Conservation (phyloP, 1,140 invertebrate species). For the Diabrotica virgifera region DNA sequence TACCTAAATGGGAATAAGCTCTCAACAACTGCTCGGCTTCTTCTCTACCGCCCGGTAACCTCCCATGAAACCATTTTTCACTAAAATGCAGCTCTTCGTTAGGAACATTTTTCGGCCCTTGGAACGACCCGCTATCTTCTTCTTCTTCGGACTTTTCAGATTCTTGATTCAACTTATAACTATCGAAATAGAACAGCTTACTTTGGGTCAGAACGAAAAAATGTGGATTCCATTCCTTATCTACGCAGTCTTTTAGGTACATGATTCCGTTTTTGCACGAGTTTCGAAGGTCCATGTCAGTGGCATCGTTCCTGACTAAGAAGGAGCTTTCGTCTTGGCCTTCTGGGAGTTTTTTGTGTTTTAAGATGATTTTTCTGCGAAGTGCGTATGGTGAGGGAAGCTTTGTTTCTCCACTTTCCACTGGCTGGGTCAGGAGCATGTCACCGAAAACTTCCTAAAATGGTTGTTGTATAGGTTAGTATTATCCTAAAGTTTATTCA, state of each 20-base stretch:
- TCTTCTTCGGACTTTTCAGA: slow-evolving; percentile 52
- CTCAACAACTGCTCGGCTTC: slow-evolving; percentile 69
- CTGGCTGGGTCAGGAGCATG: slow-evolving; percentile 71
- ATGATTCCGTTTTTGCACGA: slow-evolving; percentile 90
- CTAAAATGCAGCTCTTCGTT: slow-evolving; percentile 90
- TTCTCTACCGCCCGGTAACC: slow-evolving; percentile 70
- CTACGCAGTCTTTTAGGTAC: slow-evolving; percentile 84
- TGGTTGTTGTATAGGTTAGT: too few relatives aligned
- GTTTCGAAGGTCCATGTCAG: slow-evolving; percentile 60
- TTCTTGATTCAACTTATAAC: slow-evolving; percentile 47
- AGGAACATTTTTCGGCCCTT: slow-evolving; percentile 49
- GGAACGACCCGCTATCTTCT: slow-evolving; percentile 42
- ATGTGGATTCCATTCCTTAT: slow-evolving; percentile 90
- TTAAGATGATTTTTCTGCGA: slow-evolving; percentile 77
- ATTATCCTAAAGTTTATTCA: too few relatives aligned
- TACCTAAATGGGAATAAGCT: slow-evolving; percentile 77
- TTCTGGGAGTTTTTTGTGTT: slow-evolving; percentile 93
- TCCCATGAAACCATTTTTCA: slow-evolving; percentile 95
- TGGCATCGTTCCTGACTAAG: slow-evolving; percentile 24
- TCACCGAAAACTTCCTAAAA: slow-evolving; percentile 86
- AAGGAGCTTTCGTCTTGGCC: slow-evolving; percentile 66
- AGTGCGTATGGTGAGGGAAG: slow-evolving; percentile 87
- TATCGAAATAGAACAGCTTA: slow-evolving; percentile 77
- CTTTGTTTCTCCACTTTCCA: slow-evolving; percentile 76
- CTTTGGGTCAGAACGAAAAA: slow-evolving; percentile 91